Evolutionary conservation across 2,113 vertebrate genomes (phyloP).

Genomic region (Reinhardtius hippoglossoides): DNA sequence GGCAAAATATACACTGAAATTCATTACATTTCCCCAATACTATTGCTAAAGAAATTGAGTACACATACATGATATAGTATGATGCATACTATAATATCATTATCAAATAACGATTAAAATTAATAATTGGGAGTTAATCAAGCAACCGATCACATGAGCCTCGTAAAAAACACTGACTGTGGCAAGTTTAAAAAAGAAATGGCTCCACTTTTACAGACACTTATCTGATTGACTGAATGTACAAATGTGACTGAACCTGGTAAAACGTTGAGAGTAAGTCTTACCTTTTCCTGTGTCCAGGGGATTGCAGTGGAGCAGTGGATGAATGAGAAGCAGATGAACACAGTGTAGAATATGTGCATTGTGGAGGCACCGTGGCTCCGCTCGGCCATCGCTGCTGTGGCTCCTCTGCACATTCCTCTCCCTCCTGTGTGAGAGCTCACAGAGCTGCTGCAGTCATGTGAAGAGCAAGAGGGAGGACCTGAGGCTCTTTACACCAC

Average conservation of each 20-base stretch:
- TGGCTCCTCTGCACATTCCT: conserved; percentile 62
- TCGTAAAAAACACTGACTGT: neutral
- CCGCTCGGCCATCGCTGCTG: conserved; percentile 53
- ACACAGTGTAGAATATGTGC: conserved; percentile 28
- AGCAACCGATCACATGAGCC: neutral
- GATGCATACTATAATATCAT: neutral
- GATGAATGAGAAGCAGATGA: conserved; percentile 56
- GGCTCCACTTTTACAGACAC: neutral
- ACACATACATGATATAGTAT: neutral
- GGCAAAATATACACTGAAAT: too few relatives aligned
- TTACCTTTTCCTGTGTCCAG: conserved; percentile 83
- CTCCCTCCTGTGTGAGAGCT: conserved; percentile 47
- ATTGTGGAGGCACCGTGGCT: conserved; percentile 32
- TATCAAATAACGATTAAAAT: neutral
- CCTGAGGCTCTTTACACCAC: conserved; percentile 38
- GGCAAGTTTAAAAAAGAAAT: neutral
- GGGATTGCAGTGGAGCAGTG: conserved; percentile 57
- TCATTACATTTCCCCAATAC: too few relatives aligned
- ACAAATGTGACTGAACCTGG: neutral
- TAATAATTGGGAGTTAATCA: neutral
- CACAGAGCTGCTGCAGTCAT: conserved; percentile 80
- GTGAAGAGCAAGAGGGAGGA: conserved; percentile 81
- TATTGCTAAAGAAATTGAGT: neutral
- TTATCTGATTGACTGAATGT: neutral
- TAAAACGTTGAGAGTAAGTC: neutral